phyloP scores from a whole-genome alignment of 1,140 invertebrate genomes.

The Drosophila bocqueti region DNA sequence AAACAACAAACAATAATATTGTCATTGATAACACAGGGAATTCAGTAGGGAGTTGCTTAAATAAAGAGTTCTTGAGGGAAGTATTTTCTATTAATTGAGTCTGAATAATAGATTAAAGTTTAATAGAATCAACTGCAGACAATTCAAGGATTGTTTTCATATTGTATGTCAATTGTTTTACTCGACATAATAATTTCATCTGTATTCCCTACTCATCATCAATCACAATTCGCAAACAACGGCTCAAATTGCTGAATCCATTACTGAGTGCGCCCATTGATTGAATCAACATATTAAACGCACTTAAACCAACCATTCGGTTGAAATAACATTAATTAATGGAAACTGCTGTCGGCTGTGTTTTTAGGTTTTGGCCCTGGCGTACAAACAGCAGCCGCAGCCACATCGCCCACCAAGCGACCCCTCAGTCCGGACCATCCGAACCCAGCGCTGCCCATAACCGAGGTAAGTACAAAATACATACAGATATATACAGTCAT shows the following conservation, averaged over 20 bases:
- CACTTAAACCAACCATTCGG: slow-evolving; percentile 9
- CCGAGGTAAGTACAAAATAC: slow-evolving; percentile 85
- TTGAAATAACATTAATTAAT: slow-evolving; percentile 37
- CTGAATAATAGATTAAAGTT: neutral
- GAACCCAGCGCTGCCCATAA: slow-evolving; percentile 88
- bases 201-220: neutral
- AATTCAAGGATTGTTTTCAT: neutral
- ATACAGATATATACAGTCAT: neutral
- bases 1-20: slow-evolving; percentile 4
- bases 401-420: slow-evolving; percentile 86
- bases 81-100: neutral
- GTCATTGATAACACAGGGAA: neutral
- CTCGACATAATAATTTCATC: neutral
- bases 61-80: neutral
- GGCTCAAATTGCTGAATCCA: neutral
- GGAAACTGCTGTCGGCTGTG: slow-evolving; percentile 10
- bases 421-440: slow-evolving; percentile 87
- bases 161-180: neutral
- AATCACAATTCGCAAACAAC: neutral
- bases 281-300: slow-evolving; percentile 11
- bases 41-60: neutral
- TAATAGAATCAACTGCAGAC: neutral
- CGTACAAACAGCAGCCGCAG: slow-evolving; percentile 85
- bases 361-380: slow-evolving; percentile 86
- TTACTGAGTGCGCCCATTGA: slow-evolving; percentile 8